These are phyloP conservation scores for Alces alces DNA, from an alignment of 2,113 vertebrate species.

Conservation along the genomic window DNA sequence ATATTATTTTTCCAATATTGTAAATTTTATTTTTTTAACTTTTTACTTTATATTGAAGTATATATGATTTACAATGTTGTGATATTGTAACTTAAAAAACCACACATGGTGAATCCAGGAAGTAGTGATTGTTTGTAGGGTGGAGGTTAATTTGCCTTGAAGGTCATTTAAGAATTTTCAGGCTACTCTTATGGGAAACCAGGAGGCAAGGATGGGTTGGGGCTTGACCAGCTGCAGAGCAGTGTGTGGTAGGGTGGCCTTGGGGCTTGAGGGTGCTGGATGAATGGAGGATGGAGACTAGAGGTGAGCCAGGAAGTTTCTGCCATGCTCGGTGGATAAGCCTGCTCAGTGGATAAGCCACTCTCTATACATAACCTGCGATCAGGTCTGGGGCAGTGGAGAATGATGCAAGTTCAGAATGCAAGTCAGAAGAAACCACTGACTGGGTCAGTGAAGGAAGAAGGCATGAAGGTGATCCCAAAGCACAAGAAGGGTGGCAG, in stretches of 20 bases:
- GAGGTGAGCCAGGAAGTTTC: not conserved
- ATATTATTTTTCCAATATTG: not conserved
- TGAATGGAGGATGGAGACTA: not conserved
- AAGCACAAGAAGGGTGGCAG: not conserved
- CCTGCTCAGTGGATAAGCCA: not conserved
- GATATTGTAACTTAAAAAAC: not conserved
- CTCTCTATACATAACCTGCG: not conserved
- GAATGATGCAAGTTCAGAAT: not conserved
- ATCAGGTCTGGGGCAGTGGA: not conserved
- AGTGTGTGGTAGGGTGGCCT: not conserved
- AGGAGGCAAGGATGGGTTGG: not conserved
- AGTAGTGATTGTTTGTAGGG: not conserved
- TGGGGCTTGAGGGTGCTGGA: not conserved
- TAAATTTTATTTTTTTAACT: not conserved
- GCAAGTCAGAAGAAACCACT: not conserved
- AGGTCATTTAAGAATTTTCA: not conserved
- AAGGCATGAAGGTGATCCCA: not conserved
- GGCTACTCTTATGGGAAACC: not conserved
- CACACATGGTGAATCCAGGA: not conserved
- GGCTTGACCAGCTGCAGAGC: not conserved
- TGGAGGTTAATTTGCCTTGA: not conserved
- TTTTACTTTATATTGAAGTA: not conserved
- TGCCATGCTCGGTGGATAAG: not conserved
- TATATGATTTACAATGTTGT: not conserved
- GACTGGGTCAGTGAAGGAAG: not conserved